Evolutionary conservation across 2,113 vertebrate species (phyloP).

Genomic region (Colistium nudipinnis): DNA sequence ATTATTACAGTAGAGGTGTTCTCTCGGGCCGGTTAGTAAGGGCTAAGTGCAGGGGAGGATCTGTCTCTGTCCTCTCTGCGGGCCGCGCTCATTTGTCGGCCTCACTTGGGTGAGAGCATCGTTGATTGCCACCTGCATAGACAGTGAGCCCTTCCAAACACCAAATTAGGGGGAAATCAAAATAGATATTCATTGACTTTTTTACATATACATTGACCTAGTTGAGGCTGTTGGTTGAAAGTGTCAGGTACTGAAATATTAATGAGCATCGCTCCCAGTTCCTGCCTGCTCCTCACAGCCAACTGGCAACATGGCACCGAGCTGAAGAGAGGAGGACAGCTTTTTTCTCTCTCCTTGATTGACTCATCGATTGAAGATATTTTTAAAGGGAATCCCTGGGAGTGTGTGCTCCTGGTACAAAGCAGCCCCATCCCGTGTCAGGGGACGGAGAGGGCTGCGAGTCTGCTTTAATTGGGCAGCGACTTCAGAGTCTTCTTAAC

Average conservation of each 20-base stretch:
- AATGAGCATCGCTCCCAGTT: conserved; percentile 83
- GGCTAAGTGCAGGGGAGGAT: background rate
- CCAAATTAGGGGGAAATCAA: conserved; percentile 75
- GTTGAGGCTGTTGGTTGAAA: conserved; percentile 84
- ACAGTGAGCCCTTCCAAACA: conserved; percentile 71
- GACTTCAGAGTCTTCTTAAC: conserved; percentile 80
- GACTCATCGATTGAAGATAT: conserved; percentile 90
- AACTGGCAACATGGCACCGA: conserved; percentile 85
- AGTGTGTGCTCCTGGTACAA: conserved; percentile 83
- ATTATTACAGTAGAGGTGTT: background rate
- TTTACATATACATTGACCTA: conserved; percentile 88
- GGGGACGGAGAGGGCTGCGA: conserved; percentile 77
- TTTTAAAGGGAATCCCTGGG: conserved; percentile 87
- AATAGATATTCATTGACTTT: conserved; percentile 80
- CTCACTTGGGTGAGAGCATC: conserved; percentile 52
- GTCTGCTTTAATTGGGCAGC: conserved; percentile 85
- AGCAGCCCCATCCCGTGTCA: conserved; percentile 79
- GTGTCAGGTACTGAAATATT: conserved; percentile 86
- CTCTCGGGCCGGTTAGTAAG: background rate
- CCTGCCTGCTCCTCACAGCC: conserved; percentile 82
- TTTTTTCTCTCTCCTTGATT: conserved; percentile 84
- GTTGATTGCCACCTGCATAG: conserved; percentile 73
- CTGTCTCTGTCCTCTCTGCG: conserved; percentile 23
- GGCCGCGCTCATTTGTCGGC: conserved; percentile 48
- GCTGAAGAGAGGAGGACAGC: conserved; percentile 79